These are phyloP conservation scores for Entelurus aequoreus DNA, from an alignment of 2,113 vertebrate species.

Conservation along the genomic window DNA sequence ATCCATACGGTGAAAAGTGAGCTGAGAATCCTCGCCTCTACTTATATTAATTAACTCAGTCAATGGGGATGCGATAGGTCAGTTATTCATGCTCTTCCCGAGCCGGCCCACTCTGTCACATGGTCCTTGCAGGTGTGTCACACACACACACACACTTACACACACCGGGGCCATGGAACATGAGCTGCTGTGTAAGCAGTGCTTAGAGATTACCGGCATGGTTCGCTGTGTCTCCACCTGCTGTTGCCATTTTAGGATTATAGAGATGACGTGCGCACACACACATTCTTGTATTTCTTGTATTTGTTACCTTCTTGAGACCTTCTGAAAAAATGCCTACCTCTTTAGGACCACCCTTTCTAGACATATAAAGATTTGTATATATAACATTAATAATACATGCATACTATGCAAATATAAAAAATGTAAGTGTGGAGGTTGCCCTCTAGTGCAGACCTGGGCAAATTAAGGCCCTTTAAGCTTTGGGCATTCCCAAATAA, in stretches of 20 bases:
- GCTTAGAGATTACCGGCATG: constrained; percentile 38
- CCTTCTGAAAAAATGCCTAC: too few relatives aligned
- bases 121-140: constrained; percentile 60
- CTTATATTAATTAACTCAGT: constrained; percentile 76
- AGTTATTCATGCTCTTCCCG: constrained; percentile 68
- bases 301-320: too few relatives aligned
- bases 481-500: too few relatives aligned
- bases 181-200: constrained; percentile 38
- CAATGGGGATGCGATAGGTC: constrained; percentile 72
- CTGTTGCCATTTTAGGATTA: constrained; percentile 42
- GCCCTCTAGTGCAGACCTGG: too few relatives aligned
- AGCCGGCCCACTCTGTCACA: constrained; percentile 59
- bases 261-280: background rate
- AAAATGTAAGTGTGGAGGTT: too few relatives aligned
- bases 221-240: constrained; percentile 26
- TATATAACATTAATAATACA: too few relatives aligned
- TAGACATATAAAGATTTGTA: too few relatives aligned
- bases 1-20: constrained; percentile 72
- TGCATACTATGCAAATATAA: too few relatives aligned
- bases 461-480: too few relatives aligned
- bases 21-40: constrained; percentile 66
- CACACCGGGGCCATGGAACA: background rate
- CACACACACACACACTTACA: constrained; percentile 21
- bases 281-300: too few relatives aligned
- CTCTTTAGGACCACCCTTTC: too few relatives aligned